Evolutionary conservation across 2,113 vertebrate genomes (phyloP).

Genomic region (Mionectes macconnelli): DNA sequence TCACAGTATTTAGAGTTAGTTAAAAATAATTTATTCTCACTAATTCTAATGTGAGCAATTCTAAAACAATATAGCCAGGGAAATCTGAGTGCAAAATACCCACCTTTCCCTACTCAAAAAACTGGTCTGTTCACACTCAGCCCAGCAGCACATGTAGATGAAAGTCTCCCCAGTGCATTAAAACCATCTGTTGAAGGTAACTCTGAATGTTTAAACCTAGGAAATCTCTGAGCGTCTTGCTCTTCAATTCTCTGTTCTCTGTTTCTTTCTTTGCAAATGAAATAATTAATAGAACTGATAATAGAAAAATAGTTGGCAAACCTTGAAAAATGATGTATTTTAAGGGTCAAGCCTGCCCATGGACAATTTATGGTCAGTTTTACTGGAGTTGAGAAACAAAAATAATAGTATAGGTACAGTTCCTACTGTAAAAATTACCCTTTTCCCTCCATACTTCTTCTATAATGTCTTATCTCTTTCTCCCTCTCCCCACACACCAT

Average conservation of each 20-base stretch:
- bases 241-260: not conserved
- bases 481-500: not conserved
- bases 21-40: not conserved
- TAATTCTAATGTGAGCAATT: not conserved
- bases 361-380: not conserved
- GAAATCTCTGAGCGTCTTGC: not conserved
- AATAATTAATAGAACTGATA: not conserved
- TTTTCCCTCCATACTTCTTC: not conserved
- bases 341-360: not conserved
- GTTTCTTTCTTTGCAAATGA: not conserved
- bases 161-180: not conserved
- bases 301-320: not conserved
- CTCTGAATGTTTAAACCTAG: not conserved
- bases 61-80: not conserved
- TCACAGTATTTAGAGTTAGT: constrained; percentile 19
- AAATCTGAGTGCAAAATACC: not conserved
- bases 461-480: not conserved
- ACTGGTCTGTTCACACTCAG: not conserved
- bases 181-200: not conserved
- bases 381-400: not conserved
- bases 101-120: not conserved
- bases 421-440: not conserved
- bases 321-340: not conserved
- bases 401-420: not conserved
- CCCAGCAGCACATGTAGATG: not conserved